Base-by-base conservation (phyloP, 2,888 invertebrate genomes). In the Aporophyla lueneburgensis region DNA sequence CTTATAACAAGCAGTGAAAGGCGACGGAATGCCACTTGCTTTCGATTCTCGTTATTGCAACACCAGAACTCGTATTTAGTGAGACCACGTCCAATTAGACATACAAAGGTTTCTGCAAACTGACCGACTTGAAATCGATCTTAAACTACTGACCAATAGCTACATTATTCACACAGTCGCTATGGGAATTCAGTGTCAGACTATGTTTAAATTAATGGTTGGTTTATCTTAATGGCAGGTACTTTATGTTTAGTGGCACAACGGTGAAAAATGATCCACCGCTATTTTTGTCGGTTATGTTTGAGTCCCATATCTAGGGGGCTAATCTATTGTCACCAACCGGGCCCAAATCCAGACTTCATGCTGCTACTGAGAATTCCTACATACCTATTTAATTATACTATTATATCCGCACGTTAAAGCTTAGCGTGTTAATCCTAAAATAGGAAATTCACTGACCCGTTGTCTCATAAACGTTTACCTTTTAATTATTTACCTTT, bases 1-100 rank as follows among this genome's bases (percentile, higher is more conserved):
- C 80, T 76, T 81, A 65, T 75, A 76, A 79, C 71, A 65, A 85
- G 80, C 83, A 87, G 90, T 89, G 90, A 90, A 90, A 90, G 90
- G 89, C 86, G 58, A 66, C 68, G 86, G 87, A 90, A 89, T 86
- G 85, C 78, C 85, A 89, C 89, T 88, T 90, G 90, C 90, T 90
- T 90, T 90, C 90, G 76, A 90, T 86, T 89, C 88, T 80, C 79
- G 69, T 59, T 78, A 76, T 87, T 87, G 85, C 89, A 76, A 87
- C 87, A 89, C 81, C 83, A 76, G 73, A 87, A 90, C 90, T 83
- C 46, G 83, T 83, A 83, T 78, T 85, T 80, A 85, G 87, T 76
- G 76, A 71, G 83, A 71, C 86, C 85, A 67, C 63, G 63, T 69
- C 56, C 75, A 83, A 75, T 85, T 85, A 83, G 76, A 67, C 19